Conservation (phyloP, 2,113 vertebrate species). For the Oreotrochilus melanogaster region DNA sequence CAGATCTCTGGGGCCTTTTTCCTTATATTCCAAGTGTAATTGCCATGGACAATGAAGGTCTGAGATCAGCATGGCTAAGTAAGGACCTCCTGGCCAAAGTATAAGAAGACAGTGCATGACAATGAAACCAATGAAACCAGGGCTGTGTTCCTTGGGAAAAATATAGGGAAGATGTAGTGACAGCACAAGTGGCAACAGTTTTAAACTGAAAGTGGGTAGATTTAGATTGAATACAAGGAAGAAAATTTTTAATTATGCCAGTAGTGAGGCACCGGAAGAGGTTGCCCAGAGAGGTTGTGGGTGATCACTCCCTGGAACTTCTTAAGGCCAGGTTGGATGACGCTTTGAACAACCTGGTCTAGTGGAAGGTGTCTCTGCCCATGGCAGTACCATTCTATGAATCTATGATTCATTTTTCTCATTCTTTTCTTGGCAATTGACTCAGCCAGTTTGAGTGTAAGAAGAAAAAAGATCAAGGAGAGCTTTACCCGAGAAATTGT, state of each 20-base stretch:
- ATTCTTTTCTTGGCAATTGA: background rate
- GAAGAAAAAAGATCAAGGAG: background rate
- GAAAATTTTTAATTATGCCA: background rate
- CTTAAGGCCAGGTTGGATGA: background rate
- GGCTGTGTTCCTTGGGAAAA: too few species aligned
- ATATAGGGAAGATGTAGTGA: background rate
- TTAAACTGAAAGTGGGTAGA: background rate
- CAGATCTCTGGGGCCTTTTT: background rate
- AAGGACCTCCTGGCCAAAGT: too few species aligned
- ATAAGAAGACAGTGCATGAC: too few species aligned
- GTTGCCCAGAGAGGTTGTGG: background rate
- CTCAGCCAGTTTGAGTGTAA: background rate
- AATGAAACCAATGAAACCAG: too few species aligned
- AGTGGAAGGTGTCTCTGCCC: background rate
- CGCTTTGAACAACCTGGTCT: background rate
- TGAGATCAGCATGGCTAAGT: too few species aligned
- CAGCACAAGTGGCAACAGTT: background rate
- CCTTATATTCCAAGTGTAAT: too few species aligned
- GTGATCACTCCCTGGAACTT: accelerated
- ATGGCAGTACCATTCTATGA: background rate
- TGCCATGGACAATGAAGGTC: too few species aligned
- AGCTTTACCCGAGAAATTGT: background rate
- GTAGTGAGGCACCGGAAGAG: background rate
- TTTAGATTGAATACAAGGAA: background rate
- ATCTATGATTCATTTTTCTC: background rate